These are phyloP conservation scores for Macrobrachium rosenbergii DNA, from an alignment of 1,140 invertebrate species.

Conservation along the genomic window DNA sequence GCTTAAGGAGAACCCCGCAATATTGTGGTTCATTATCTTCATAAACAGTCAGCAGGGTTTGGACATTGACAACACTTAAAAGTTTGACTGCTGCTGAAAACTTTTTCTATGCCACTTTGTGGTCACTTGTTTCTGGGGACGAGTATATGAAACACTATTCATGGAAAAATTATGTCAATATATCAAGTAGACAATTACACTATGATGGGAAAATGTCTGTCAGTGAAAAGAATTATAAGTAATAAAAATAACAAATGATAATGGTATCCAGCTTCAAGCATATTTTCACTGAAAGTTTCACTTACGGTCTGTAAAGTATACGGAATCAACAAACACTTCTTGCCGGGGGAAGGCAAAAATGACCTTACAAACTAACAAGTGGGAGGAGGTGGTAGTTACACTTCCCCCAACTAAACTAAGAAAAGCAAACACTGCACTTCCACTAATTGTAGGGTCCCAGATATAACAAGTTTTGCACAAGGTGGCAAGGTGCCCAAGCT, in stretches of 20 bases:
- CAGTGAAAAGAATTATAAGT: too few species aligned
- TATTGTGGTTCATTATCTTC: not conserved
- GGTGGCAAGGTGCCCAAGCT: conserved; percentile 40
- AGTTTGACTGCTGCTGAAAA: conserved; percentile 60
- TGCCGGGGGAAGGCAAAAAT: conserved; percentile 2
- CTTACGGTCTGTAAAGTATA: too few species aligned
- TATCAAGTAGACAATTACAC: too few species aligned
- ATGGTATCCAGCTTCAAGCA: conserved; percentile 25
- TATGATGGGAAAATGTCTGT: too few species aligned
- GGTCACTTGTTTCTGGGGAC: conserved; percentile 63
- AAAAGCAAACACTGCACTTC: conserved; percentile 60
- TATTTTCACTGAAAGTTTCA: not conserved
- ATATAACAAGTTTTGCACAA: conserved; percentile 59
- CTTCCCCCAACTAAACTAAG: conserved; percentile 52
- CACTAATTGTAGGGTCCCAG: conserved; percentile 55
- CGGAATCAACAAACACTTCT: conserved; percentile 37
- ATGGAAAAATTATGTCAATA: conserved; percentile 34
- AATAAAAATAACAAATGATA: conserved; percentile 3
- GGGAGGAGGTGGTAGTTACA: not conserved
- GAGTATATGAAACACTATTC: conserved; percentile 54
- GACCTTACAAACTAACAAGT: conserved; percentile 45
- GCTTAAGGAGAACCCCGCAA: conserved; percentile 39
- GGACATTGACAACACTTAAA: conserved; percentile 50
- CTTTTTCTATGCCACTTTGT: conserved; percentile 60
- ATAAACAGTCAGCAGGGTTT: conserved; percentile 42